Evolutionary conservation across 2,797 vertebrate genomes (phyloP), one percentile per base, ranked within the genome.

Genomic region (Prionace glauca): DNA sequence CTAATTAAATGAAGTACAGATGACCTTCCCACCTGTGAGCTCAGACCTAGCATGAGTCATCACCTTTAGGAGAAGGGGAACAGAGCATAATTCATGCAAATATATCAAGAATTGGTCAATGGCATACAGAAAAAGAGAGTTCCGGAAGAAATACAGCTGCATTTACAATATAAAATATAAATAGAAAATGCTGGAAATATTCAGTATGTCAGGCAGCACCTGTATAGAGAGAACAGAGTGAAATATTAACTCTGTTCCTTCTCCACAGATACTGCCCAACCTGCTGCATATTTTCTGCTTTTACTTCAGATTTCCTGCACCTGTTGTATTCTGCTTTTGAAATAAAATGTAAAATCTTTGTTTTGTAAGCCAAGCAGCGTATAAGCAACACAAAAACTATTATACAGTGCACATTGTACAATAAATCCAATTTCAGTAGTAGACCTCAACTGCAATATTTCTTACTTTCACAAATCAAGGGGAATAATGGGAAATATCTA

Each of bases 401-500:
- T 65, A 91, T 36, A 65, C 56, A 60, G 50, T n/a, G 26, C 32
- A 16, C 60, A n/a, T 65, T 91, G 56, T n/a, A 65, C 29, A 91
- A 91, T 24, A 18, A 84, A 84, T 41, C 41, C 20, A 77, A 87
- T 87, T 45, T 87, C 50, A 24, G 20, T 87, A 26, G 5, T 16
- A 1, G 29, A 65, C 32, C 65, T 16, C 14, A 56, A 62, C 10
- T 16, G 3, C 18, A 91, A 91, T 91, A 50, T 29, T 90, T 90
- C 12, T n/a, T 65, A 29, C 50, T 32, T 62, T 91, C 32, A 91
- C 60, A 91, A 91, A 91, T 62, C 56, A 91, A 91, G 29, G 32
- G 86, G 88, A 91, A 91, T 62, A 91, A 62, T 65, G 29, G 60
- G 60, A 91, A 91, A 60, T 62, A 91, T 62, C 88, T 91, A 65